Base-by-base conservation (phyloP, 2,113 vertebrate genomes). In the Camelus bactrianus region DNA sequence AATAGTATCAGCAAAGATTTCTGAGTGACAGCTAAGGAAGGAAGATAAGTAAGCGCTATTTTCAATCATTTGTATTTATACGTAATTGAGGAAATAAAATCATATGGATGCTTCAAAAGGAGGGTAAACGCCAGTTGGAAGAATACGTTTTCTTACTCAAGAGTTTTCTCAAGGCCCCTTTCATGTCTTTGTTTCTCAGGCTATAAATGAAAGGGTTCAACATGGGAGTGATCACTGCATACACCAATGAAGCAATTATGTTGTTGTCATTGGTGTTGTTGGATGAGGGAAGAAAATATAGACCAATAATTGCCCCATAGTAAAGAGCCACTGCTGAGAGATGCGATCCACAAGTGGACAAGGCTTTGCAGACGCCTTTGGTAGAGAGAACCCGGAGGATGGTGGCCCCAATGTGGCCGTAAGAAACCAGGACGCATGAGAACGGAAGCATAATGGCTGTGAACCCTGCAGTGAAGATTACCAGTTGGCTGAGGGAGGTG, bases 301-400 rank as follows among this genome's bases (percentile, higher is more conserved):
- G 91, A 14, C 95, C 97, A 48, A 97, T 89, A 83, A 98, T 96
- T 38, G 97, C 65, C 15, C 97, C 97, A 24, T 98, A 98, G 54
- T 97, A 98, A 19, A 98, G 93, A 76, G 92, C 87, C 38, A 98
- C 98, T 70, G 98, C 96, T 15, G 96, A 97, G 6, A 98, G 96
- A 75, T 98, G 98, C 46, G 98, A 98, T 0, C 97, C 96, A 58
- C 98, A 98, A 1, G 98, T 98, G 72, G 98, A 98, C n/a, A 98
- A 95, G 9, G 97, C 96, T 91, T 98, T 98, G 38, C n/a, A 80
- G 79, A 96, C 95, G 1, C 97, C 96, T 16, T 91, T 95, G 26
- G 79, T 20, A 46, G 98, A 96, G 11, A 96, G 93, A 62, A 91
- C 84, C 19, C 3, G 65, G 7, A 98, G 77, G 58, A 98, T 89